These are phyloP conservation scores for Mola mola DNA, from an alignment of 2,113 vertebrate species.

Conservation along the genomic window DNA sequence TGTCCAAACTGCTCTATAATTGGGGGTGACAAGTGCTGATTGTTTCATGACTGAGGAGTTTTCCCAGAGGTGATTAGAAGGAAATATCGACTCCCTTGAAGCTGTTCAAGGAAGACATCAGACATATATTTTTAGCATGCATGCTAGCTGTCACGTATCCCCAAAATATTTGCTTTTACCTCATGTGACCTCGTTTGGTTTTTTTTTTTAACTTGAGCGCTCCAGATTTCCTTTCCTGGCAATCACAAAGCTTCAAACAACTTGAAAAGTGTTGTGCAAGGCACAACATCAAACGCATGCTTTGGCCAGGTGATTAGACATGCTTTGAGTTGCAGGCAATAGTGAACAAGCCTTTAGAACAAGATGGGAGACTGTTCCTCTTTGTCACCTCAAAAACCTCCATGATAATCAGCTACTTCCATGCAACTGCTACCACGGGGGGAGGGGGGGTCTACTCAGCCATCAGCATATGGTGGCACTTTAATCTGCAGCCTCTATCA, in stretches of 20 bases:
- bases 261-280: background rate
- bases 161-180: constrained; percentile 33
- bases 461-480: constrained; percentile 58
- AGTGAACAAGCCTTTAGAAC: constrained; percentile 32
- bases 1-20: constrained; percentile 44
- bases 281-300: constrained; percentile 1
- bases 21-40: constrained; percentile 46
- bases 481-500: constrained; percentile 59
- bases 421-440: constrained; percentile 34
- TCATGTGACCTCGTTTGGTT: constrained; percentile 36
- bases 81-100: constrained; percentile 44
- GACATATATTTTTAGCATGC: background rate
- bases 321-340: constrained; percentile 1
- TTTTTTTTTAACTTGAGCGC: constrained; percentile 16
- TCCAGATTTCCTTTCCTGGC: constrained; percentile 12
- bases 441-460: constrained; percentile 18
- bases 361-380: constrained; percentile 16
- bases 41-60: constrained; percentile 43
- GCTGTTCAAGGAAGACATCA: constrained; percentile 14
- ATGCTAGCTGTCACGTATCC: background rate
- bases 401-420: constrained; percentile 52
- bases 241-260: constrained; percentile 5
- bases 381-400: constrained; percentile 36
- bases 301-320: constrained; percentile 25
- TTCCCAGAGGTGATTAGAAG: constrained; percentile 43